phyloP scores from a whole-genome alignment of 2,888 invertebrate species.

The Ectemnius continuus region DNA sequence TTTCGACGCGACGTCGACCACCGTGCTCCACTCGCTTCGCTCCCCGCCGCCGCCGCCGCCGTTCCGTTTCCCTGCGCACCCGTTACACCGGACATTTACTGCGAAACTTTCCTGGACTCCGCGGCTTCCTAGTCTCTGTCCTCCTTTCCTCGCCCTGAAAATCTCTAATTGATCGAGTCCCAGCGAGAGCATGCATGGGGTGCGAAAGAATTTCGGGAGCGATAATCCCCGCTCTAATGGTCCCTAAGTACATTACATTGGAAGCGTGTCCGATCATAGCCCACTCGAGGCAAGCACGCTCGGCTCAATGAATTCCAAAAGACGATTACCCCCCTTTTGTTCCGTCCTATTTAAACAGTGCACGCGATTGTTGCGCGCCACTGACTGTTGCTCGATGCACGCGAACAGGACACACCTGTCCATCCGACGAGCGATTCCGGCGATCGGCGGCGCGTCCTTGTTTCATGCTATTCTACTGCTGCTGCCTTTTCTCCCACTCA shows the following conservation, averaged over 20 bases:
- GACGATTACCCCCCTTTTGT: conserved; percentile 2
- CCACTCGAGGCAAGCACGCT: neutral
- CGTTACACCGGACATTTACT: no score
- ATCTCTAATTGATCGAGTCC: no score
- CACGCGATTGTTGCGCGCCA: conserved; percentile 6
- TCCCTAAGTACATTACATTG: no score
- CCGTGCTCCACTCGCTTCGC: neutral
- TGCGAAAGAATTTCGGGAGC: no score
- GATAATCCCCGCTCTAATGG: no score
- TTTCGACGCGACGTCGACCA: neutral
- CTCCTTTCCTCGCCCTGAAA: no score
- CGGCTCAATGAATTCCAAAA: conserved; percentile 1
- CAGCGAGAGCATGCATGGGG: no score
- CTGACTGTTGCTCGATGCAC: neutral
- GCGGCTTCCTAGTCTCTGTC: no score
- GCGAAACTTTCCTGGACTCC: no score
- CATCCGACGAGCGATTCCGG: neutral
- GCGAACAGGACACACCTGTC: neutral
- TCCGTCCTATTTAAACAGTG: conserved; percentile 4
- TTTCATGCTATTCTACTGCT: no score
- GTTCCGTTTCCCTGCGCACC: neutral
- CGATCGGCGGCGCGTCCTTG: no score
- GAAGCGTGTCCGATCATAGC: neutral
- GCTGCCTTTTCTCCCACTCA: no score
- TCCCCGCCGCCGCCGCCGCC: neutral